A percentile compares a stretch with the other conserved stretches of the same genome.
These are phyloP conservation scores for Saturnia japonica DNA, from an alignment of 2,888 invertebrate species.

Conservation along the genomic window DNA sequence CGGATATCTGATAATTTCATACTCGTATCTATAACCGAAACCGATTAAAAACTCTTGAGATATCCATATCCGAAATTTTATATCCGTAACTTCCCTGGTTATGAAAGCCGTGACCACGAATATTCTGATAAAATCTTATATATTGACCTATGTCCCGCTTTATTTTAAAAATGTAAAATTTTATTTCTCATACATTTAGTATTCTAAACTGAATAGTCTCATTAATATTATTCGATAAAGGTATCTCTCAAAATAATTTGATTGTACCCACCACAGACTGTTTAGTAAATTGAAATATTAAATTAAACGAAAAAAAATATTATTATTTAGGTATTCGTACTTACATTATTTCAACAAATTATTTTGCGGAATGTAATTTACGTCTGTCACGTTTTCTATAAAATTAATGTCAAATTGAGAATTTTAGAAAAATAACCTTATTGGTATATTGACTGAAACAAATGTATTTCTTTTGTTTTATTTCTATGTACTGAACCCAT, in stretches of 20 bases:
- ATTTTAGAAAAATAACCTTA: background rate
- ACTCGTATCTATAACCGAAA: no score
- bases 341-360: background rate
- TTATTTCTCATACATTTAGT: background rate
- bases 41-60: no score
- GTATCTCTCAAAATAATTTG: background rate
- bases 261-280: background rate
- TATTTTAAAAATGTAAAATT: background rate
- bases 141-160: no score
- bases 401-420: background rate
- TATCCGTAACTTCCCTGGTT: no score
- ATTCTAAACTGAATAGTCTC: background rate
- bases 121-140: no score
- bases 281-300: background rate
- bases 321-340: background rate
- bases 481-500: slow-evolving; percentile 1
- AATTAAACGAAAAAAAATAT: background rate
- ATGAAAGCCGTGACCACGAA: no score
- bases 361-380: background rate
- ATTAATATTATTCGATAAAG: background rate
- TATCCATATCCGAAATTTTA: no score
- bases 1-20: no score
- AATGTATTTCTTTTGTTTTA: slow-evolving; percentile 6
- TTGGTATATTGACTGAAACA: background rate
- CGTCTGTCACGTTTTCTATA: background rate